A percentile compares a stretch with the other conserved stretches of the same genome.
Evolutionary conservation across 2,113 vertebrate species (phyloP).

Genomic region (Xyliphius kryptos): DNA sequence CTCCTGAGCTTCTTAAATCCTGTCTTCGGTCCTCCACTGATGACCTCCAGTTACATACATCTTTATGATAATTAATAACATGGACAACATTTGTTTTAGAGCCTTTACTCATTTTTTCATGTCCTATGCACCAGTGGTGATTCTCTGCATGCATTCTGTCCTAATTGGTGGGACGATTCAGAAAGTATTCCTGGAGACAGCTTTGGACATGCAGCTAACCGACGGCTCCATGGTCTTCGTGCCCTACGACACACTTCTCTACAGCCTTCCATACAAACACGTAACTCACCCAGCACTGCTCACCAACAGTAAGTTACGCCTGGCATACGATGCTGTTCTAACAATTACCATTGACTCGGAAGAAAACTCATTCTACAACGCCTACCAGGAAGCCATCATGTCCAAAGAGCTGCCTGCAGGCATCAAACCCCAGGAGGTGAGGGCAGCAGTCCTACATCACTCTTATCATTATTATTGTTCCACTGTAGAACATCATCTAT

Average conservation of each 20-base stretch:
- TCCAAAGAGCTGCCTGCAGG: slow-evolving; percentile 54
- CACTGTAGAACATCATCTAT: too few relatives aligned
- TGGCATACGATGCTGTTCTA: slow-evolving; percentile 69
- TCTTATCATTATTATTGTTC: too few relatives aligned
- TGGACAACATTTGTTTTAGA: too few relatives aligned
- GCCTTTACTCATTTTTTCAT: too few relatives aligned
- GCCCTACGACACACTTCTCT: slow-evolving; percentile 69
- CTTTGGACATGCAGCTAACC: slow-evolving; percentile 63
- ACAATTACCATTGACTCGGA: slow-evolving; percentile 66
- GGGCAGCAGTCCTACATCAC: too few relatives aligned
- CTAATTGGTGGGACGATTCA: slow-evolving; percentile 63
- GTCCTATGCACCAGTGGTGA: slow-evolving; percentile 50
- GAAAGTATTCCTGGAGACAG: slow-evolving; percentile 59
- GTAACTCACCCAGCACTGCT: slow-evolving; percentile 52
- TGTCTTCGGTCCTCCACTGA: too few relatives aligned
- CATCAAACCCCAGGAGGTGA: slow-evolving; percentile 58
- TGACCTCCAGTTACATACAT: too few relatives aligned
- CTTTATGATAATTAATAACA: too few relatives aligned
- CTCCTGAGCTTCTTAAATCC: too few relatives aligned
- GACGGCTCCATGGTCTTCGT: slow-evolving; percentile 65
- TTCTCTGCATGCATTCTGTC: slow-evolving; percentile 74
- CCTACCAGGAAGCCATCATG: slow-evolving; percentile 57
- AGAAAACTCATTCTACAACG: slow-evolving; percentile 56
- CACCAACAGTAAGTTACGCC: slow-evolving; percentile 60
- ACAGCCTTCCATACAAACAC: slow-evolving; percentile 66